phyloP scores from a whole-genome alignment of 2,888 invertebrate species.

The Timandra comae region DNA sequence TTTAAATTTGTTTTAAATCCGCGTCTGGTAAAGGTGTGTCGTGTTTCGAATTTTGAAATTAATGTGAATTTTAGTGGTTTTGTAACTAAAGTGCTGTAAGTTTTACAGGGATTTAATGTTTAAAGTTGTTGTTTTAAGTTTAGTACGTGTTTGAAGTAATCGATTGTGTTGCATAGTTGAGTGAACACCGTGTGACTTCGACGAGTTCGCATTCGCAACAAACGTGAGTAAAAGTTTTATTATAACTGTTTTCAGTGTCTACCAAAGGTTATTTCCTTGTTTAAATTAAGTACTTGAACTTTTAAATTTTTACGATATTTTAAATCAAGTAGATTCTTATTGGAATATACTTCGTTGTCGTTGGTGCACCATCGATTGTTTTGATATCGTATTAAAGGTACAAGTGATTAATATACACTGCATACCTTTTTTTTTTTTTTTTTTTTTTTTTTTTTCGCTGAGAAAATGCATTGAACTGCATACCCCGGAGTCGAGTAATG shows the following conservation, averaged over 20 bases:
- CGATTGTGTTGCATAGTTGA: constrained; percentile 50
- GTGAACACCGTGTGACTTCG: constrained; percentile 50
- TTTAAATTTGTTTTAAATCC: constrained; percentile 2
- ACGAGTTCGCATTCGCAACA: constrained; percentile 34
- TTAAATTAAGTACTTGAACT: no score
- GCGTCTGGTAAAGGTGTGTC: constrained; percentile 45
- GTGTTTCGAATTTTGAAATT: constrained; percentile 55
- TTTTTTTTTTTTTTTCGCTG: no score
- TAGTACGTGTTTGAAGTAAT: constrained; percentile 22
- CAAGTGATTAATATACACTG: constrained; percentile 6
- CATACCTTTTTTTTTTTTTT: no score
- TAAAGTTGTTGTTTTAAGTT: constrained; percentile 2
- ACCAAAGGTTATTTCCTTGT: no score
- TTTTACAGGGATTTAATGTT: constrained; percentile 3
- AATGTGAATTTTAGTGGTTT: neutral
- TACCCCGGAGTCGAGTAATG: no score
- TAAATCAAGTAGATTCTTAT: constrained; percentile 23
- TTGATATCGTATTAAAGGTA: constrained; percentile 27
- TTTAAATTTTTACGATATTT: no score
- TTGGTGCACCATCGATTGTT: constrained; percentile 25
- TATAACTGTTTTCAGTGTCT: constrained; percentile 45
- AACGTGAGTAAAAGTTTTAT: constrained; percentile 64
- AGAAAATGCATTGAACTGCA: no score
- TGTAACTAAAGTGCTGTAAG: neutral
- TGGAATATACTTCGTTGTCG: constrained; percentile 29